phyloP scores from a whole-genome alignment of 2,797 vertebrate genomes.

The Danionella dracula region DNA sequence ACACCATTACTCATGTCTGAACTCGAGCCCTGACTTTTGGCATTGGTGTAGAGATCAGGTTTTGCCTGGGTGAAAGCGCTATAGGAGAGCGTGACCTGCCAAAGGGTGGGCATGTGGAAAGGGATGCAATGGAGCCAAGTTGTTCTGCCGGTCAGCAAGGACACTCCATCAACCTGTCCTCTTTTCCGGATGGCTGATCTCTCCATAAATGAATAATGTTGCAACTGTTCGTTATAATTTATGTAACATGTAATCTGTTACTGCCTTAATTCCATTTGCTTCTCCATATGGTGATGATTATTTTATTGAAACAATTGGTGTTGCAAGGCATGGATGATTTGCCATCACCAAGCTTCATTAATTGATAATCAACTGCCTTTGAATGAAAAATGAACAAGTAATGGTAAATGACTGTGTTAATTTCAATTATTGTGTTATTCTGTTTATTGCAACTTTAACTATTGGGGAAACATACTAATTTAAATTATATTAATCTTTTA shows the following conservation, averaged over 20 bases:
- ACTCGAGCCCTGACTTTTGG: slow-evolving; percentile 5
- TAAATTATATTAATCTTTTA: no score
- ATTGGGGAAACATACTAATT: no score
- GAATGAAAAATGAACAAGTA: no score
- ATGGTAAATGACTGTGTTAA: no score
- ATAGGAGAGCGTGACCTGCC: slow-evolving; percentile 14
- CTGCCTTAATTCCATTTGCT: slow-evolving; percentile 15
- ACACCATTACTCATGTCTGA: slow-evolving; percentile 28
- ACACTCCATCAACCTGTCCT: slow-evolving; percentile 31
- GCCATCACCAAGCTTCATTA: slow-evolving; percentile 16
- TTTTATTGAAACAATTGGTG: slow-evolving; percentile 23
- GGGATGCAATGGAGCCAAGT: not conserved
- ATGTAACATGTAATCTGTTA: slow-evolving; percentile 32
- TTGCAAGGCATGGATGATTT: not conserved
- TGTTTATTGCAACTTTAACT: no score
- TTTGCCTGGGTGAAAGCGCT: slow-evolving; percentile 5
- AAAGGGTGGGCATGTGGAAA: slow-evolving; percentile 15
- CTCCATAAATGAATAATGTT: slow-evolving; percentile 22
- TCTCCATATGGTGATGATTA: slow-evolving; percentile 28
- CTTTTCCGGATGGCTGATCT: not conserved
- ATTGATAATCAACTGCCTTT: slow-evolving; percentile 5
- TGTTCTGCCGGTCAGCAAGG: slow-evolving; percentile 15
- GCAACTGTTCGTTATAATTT: slow-evolving; percentile 15
- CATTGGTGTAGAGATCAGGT: slow-evolving; percentile 5
- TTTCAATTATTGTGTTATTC: no score